Percentiles rank a stretch among this genome's conserved stretches.
These are phyloP conservation scores for Andrena cerasifolii DNA, from an alignment of 1,140 invertebrate species.

Conservation along the genomic window DNA sequence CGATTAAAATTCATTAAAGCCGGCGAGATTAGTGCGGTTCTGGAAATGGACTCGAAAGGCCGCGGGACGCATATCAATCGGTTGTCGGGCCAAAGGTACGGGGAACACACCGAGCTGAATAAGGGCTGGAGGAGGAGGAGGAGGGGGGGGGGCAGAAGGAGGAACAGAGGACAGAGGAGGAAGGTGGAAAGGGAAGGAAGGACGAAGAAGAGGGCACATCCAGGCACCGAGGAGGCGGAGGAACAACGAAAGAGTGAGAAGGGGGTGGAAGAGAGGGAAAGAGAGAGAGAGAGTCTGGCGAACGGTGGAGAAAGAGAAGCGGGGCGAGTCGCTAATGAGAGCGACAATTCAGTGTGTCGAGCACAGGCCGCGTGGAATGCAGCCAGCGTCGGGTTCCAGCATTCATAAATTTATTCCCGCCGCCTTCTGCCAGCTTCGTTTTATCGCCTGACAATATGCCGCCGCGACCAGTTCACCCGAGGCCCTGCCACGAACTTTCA, in stretches of 20 bases:
- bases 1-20: constrained; percentile 74
- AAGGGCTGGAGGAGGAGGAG: background rate
- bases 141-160: background rate
- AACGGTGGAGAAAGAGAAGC: constrained; percentile 45
- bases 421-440: constrained; percentile 68
- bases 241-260: constrained; percentile 6
- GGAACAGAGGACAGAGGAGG: background rate
- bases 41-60: constrained; percentile 69
- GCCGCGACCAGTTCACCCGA: constrained; percentile 47
- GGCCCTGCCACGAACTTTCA: constrained; percentile 50
- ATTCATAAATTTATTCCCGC: constrained; percentile 72
- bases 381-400: constrained; percentile 61
- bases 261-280: background rate
- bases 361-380: constrained; percentile 70
- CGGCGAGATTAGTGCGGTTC: constrained; percentile 66
- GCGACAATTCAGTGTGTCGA: constrained; percentile 74
- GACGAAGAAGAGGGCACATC: constrained; percentile 5
- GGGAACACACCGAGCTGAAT: background rate
- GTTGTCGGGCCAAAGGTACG: constrained; percentile 29
- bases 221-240: constrained; percentile 1
- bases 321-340: constrained; percentile 71
- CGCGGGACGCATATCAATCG: constrained; percentile 74
- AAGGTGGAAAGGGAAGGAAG: background rate
- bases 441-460: constrained; percentile 70
- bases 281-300: constrained; percentile 26